Evolutionary conservation across 2,797 vertebrate species (phyloP), one percentile per base, ranked within the genome.

Genomic region (Apogon talboti): DNA sequence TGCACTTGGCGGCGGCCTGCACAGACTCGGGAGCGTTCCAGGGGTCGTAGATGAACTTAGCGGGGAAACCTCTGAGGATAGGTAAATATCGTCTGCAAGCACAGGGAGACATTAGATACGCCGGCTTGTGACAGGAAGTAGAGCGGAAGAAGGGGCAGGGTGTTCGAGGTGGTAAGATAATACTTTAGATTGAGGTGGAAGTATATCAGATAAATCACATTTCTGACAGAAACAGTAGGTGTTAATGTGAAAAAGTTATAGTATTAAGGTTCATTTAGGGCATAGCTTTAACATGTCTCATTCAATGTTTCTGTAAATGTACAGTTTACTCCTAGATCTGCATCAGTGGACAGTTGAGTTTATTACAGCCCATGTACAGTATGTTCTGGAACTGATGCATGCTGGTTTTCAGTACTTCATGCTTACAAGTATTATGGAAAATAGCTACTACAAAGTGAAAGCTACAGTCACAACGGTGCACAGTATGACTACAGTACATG

Each of bases 1-100:
- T 61, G 30, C 94, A 95, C 67, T 88, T 91, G 65, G 93, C 92
- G 0, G 92, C 90, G 0, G 46, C 71, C 90, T 95, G 94, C 72
- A 94, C 92, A 0, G 91, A 83, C 33, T 91, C 86, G 0, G 94
- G 94, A 0, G 94, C 93, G 24, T 93, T 95, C 94, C 93, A 94
- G 0, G 94, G 94, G 74, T 94, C 94, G 14, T 94, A 95, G 83
- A 95, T 94, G 66, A 44, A 94, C 81, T 95, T 95, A 64, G 92
- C 91, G 0, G 93, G 93, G 58, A 94, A 94, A 86, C 92, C 93
- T 91, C 90, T 86, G 44, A 95, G 92, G 74, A 93, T 55, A 83
- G 94, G 93, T 82, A 95, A 86, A 66, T 95, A 95, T 64, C 91
- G 92, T 83, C 94, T 95, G 92, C 41, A 93, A 92, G 60, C 76